These are phyloP conservation scores for Pteria penguin DNA, from an alignment of 2,888 invertebrate genomes.

Conservation along the genomic window DNA sequence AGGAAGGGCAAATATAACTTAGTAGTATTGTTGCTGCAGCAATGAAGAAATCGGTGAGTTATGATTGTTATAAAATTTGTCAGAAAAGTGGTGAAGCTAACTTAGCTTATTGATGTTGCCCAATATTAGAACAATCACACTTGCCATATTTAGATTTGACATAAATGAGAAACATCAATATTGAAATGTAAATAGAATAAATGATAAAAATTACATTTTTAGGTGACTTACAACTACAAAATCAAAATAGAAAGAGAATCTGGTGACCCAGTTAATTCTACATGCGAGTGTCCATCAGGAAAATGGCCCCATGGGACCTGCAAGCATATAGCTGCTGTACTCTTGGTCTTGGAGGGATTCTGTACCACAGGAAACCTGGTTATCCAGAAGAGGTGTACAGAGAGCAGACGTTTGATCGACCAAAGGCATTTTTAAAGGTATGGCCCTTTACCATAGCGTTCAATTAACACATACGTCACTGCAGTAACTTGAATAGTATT, in stretches of 20 bases:
- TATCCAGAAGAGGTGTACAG: constrained; percentile 37
- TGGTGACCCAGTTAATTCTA: not conserved
- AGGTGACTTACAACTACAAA: constrained; percentile 24
- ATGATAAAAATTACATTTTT: not conserved
- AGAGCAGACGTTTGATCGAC: constrained; percentile 40
- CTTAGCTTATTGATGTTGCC: too few species aligned
- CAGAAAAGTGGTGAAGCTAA: too few species aligned
- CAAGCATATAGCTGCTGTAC: constrained; percentile 39
- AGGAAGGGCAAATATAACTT: too few species aligned
- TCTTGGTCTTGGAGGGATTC: constrained; percentile 27
- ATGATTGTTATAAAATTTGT: too few species aligned
- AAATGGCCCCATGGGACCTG: constrained; percentile 40
- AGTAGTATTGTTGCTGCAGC: too few species aligned
- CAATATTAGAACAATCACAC: too few species aligned
- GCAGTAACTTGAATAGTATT: too few species aligned
- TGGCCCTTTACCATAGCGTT: too few species aligned
- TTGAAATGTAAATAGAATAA: not conserved
- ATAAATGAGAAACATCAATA: too few species aligned
- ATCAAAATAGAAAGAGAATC: not conserved
- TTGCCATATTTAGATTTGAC: too few species aligned
- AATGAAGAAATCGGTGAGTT: too few species aligned
- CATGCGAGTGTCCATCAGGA: constrained; percentile 40
- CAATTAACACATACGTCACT: too few species aligned
- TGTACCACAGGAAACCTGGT: constrained; percentile 5
- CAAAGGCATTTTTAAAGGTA: constrained; percentile 13